These are phyloP conservation scores for Macropis europaea DNA, from an alignment of 2,888 invertebrate species.

Conservation along the genomic window DNA sequence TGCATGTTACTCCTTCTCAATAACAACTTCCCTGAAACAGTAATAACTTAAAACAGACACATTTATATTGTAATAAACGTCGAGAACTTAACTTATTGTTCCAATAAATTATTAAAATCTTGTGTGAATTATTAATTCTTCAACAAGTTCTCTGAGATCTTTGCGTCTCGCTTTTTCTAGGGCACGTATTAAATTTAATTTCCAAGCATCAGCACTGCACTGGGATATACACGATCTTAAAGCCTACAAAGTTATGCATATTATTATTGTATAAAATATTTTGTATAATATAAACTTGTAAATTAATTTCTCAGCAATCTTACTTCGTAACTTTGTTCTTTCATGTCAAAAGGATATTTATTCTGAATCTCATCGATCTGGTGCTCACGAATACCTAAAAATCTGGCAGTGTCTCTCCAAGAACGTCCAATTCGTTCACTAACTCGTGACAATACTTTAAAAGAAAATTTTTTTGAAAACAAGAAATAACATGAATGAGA, in stretches of 20 bases:
- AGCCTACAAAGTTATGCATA: constrained; percentile 60
- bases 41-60: not conserved
- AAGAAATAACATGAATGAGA: not conserved
- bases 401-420: constrained; percentile 73
- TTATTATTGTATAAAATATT: constrained; percentile 10
- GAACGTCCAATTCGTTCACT: constrained; percentile 68
- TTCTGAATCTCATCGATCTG: constrained; percentile 69
- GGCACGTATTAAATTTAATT: constrained; percentile 65
- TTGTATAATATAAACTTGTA: constrained; percentile 13
- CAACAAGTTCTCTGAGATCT: constrained; percentile 70
- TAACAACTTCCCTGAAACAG: not conserved
- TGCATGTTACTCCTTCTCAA: constrained; percentile 17
- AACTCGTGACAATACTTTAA: constrained; percentile 66
- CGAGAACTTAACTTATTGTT: not conserved
- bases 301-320: constrained; percentile 30
- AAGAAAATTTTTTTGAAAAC: not conserved
- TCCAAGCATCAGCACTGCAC: constrained; percentile 63
- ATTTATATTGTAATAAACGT: constrained; percentile 4
- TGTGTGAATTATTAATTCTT: constrained; percentile 36
- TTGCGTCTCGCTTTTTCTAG: constrained; percentile 69
- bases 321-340: constrained; percentile 67
- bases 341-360: constrained; percentile 54
- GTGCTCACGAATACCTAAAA: constrained; percentile 67
- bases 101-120: not conserved
- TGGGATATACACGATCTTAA: constrained; percentile 66